These are phyloP conservation scores for Myotis pilosus DNA, from an alignment of 2,797 vertebrate species.

Conservation along the genomic window DNA sequence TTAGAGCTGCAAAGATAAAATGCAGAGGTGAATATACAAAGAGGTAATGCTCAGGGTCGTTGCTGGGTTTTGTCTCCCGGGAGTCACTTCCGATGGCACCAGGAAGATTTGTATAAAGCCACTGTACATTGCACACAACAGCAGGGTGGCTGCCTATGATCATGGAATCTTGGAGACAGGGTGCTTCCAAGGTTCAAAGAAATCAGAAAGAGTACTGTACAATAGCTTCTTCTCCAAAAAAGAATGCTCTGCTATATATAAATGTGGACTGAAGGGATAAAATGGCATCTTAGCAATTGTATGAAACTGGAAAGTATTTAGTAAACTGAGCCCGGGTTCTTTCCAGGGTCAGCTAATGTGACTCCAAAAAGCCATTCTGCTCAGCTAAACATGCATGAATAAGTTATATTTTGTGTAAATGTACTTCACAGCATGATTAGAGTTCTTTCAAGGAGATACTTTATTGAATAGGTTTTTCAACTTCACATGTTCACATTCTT, in stretches of 20 bases:
- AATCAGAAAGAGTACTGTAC: background rate
- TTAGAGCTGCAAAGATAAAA: slow-evolving; percentile 61
- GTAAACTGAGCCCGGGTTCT: slow-evolving; percentile 48
- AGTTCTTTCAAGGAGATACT: slow-evolving; percentile 66
- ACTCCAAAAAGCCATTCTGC: slow-evolving; percentile 27
- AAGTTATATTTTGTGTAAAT: slow-evolving; percentile 53
- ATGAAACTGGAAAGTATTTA: slow-evolving; percentile 45
- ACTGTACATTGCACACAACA: background rate
- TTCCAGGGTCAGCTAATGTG: slow-evolving; percentile 36
- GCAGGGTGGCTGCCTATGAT: slow-evolving; percentile 34
- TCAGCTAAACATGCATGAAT: slow-evolving; percentile 54
- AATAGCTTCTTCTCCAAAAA: slow-evolving; percentile 49
- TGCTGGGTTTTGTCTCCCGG: slow-evolving; percentile 57
- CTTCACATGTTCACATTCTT: slow-evolving; percentile 73
- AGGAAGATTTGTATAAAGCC: slow-evolving; percentile 46
- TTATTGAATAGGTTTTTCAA: slow-evolving; percentile 70
- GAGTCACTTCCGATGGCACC: slow-evolving; percentile 42
- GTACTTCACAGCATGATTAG: slow-evolving; percentile 44
- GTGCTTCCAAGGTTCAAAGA: slow-evolving; percentile 53
- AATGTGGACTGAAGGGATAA: slow-evolving; percentile 16
- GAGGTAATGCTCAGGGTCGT: slow-evolving; percentile 23
- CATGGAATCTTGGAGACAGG: slow-evolving; percentile 3
- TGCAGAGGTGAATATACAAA: slow-evolving; percentile 58
- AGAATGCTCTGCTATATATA: slow-evolving; percentile 39
- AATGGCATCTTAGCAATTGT: slow-evolving; percentile 34